phyloP scores from a whole-genome alignment of 2,888 invertebrate genomes.

The Sphaerophoria taeniata region DNA sequence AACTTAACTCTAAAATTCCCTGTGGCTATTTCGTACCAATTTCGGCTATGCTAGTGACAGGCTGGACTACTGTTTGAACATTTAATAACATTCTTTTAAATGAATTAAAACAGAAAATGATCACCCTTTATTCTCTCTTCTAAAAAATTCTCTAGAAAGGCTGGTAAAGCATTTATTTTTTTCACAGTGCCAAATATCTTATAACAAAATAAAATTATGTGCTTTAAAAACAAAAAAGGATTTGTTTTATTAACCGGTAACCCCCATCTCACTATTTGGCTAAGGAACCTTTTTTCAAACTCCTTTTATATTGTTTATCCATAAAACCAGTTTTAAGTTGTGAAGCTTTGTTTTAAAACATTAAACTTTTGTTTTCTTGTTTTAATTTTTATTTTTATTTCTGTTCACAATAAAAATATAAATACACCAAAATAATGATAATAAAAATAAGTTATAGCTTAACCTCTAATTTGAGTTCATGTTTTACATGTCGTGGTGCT shows the following conservation, averaged over 20 bases:
- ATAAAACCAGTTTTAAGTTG: constrained; percentile 20
- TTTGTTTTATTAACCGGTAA: too few species aligned
- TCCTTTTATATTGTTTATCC: not conserved
- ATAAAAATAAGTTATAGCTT: too few species aligned
- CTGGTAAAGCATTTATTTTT: too few species aligned
- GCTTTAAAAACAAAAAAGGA: not conserved
- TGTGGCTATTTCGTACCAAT: too few species aligned
- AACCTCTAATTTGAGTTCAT: constrained; percentile 78
- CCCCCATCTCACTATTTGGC: not conserved
- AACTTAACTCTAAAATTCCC: too few species aligned
- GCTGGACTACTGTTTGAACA: too few species aligned
- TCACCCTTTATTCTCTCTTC: too few species aligned
- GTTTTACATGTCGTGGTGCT: constrained; percentile 72
- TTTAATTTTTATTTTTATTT: constrained; percentile 28
- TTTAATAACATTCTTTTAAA: too few species aligned
- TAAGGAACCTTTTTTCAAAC: constrained; percentile 2
- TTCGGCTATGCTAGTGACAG: too few species aligned
- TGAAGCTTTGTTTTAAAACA: constrained; percentile 63
- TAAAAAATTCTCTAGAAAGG: too few species aligned
- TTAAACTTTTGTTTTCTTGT: constrained; percentile 44
- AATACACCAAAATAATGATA: constrained; percentile 19
- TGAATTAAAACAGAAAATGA: too few species aligned
- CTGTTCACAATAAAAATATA: constrained; percentile 20
- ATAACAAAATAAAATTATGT: constrained; percentile 15
- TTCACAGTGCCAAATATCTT: constrained; percentile 8